Base-by-base conservation (phyloP, 2,888 invertebrate species). In the Molanna angustata region DNA sequence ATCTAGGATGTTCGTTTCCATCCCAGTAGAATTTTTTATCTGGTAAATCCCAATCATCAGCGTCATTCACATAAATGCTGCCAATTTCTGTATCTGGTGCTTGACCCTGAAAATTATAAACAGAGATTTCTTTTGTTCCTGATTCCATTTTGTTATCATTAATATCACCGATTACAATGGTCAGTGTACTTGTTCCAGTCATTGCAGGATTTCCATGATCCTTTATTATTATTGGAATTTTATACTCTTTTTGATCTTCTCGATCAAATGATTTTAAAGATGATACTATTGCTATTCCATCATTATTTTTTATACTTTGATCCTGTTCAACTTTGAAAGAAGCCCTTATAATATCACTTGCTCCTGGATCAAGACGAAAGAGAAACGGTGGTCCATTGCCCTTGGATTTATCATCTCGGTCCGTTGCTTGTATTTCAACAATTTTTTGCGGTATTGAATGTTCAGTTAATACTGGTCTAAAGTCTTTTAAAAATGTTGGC, bases 111-210 rank as follows among this genome's bases (percentile, higher is more conserved):
- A 90, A 92, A 68, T 88, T 90, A 71, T 90, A 91, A 14, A 90
- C 89, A 67, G 88, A 84, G 63, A 92, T 87, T 49, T 88, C 82
- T 70, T 90, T 91, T 19, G 83, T 81, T 1, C 90, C 91, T 2
- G 90, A 85, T 62, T 84, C 84, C 86, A 90, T 91, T 66, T 86
- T 85, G 69, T 90, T 89, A 68, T 91, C 90, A 67, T 92, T 92
- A 46, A 84, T 82, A 66, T 92, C 91, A 2, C 89, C 90, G 57
- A 92, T 89, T 49, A 89, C 85, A n/a, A 90, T 85, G 0, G 88
- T 88, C 42, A 90, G 71, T 1, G 87, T 89, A 64, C 86, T 86
- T 3, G 88, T 89, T 56, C 87, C 88, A 11, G 86, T 85, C 82
- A 87, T 84, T 0, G 83, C 79, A 3, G 87, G 86, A 61, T 83